Evolutionary conservation across 1,140 invertebrate genomes (phyloP).

Genomic region (Sycophaga agraensis): DNA sequence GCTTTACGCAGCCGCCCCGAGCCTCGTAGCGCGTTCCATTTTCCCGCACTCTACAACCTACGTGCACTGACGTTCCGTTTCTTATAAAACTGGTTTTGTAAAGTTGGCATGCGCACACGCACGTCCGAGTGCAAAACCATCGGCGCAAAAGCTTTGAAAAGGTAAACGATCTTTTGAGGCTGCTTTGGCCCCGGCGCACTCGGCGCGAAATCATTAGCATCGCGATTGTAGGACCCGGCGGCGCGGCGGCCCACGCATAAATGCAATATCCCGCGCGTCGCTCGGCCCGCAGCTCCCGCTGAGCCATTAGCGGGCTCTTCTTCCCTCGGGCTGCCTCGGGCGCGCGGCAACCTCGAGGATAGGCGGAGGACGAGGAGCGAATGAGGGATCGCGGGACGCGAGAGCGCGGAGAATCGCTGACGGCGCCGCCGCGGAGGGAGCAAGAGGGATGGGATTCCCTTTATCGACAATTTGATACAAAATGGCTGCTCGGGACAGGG

Average conservation of each 20-base stretch:
- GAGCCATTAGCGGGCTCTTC: conserved; percentile 19
- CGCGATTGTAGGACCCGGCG: conserved; percentile 15
- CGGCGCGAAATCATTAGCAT: neutral
- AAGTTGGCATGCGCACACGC: no score
- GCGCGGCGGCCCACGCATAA: neutral
- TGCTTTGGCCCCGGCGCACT: no score
- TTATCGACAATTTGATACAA: conserved; percentile 60
- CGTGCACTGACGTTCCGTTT: no score
- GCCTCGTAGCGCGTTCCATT: no score
- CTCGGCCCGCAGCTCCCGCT: conserved; percentile 5
- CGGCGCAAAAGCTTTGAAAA: no score
- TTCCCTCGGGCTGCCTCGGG: neutral
- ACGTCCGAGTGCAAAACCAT: no score
- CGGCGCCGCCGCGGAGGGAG: conserved; percentile 9
- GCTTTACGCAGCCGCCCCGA: no score
- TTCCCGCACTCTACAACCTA: no score
- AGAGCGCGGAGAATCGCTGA: neutral
- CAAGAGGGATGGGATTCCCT: conserved; percentile 44
- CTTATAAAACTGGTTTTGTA: no score
- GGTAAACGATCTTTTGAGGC: no score
- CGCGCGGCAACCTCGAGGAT: conserved; percentile 1
- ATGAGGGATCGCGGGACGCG: conserved; percentile 13
- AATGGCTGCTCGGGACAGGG: conserved; percentile 57
- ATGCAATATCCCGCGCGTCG: conserved; percentile 8
- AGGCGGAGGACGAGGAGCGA: neutral